Evolutionary conservation across 2,888 invertebrate species (phyloP), one percentile per base, ranked within the genome.

Genomic region (Poecilobothrus nobilitatus): DNA sequence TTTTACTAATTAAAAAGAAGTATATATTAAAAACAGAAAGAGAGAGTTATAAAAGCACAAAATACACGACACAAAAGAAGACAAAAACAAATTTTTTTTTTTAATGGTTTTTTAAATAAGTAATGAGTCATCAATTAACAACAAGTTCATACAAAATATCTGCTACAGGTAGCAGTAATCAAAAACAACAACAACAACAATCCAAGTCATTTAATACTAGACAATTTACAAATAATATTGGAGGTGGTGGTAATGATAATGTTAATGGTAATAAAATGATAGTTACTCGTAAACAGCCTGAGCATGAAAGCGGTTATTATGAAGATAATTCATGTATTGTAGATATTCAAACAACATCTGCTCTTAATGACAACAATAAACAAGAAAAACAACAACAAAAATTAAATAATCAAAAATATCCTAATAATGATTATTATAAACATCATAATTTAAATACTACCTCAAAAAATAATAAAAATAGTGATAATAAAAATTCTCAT

Each of bases 271-370:
- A 63, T 33, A 74, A 74, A 71, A 86, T 84, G 78, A 87, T 87
- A 87, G 85, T 84, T 77, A 81, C 85, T 74, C 86, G 87, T 74
- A 88, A 88, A 75, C 87, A 87, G 76, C 86, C 87, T 74, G 89
- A 89, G 75, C 89, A 91, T 85, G 92, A 92, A 84, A 91, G 91
- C 80, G 91, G 91, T 73, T 92, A 90, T 80, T 92, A 90, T 85
- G 91, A 91, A 82, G 91, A 90, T 74, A 88, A 87, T 65, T 67
- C 63, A 12, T 27, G 22, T 63, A 63, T 63, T n/a, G 27, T 33
- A 7, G 34, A 37, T 65, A 37, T 12, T 12, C 6, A 27, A 22
- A 1, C 7, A 34, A 18, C 53, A 53, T 18, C 53, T 18, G n/a
- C 5, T 53, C 15, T 53, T 12, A 18, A 15, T 18, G 53, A 18